These are phyloP conservation scores for Perizoma affinitatum DNA, from an alignment of 2,888 invertebrate genomes.

Conservation along the genomic window DNA sequence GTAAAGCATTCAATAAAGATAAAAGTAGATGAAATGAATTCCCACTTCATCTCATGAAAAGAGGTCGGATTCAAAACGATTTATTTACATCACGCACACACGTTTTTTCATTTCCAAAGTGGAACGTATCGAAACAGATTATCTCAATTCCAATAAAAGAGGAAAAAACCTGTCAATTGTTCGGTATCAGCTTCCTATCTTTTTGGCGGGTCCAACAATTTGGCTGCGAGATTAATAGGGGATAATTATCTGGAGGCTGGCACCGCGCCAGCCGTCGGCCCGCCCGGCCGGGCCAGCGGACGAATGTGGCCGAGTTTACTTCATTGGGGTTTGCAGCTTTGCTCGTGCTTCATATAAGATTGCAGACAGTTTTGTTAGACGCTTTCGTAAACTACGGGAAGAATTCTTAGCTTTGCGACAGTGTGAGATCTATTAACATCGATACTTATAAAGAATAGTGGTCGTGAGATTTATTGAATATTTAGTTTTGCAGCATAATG, in stretches of 20 bases:
- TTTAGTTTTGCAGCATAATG: too few relatives aligned
- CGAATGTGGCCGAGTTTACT: conserved; percentile 36
- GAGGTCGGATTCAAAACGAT: conserved; percentile 4
- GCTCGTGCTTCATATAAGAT: conserved; percentile 17
- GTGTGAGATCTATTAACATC: too few relatives aligned
- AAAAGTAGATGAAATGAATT: conserved; percentile 7
- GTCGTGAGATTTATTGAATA: too few relatives aligned
- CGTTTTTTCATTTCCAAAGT: conserved; percentile 11
- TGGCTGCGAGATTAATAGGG: conserved; percentile 66
- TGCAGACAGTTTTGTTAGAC: conserved; percentile 16
- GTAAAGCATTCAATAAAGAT: neutral
- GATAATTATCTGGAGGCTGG: conserved; percentile 67
- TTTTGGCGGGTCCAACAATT: conserved; percentile 59
- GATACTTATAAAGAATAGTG: too few relatives aligned
- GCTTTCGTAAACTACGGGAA: neutral
- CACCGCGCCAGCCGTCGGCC: conserved; percentile 47
- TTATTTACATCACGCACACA: conserved; percentile 14
- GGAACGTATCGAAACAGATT: conserved; percentile 16
- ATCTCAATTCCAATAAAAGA: conserved; percentile 26
- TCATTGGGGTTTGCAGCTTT: conserved; percentile 19
- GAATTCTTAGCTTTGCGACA: neutral
- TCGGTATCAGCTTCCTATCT: conserved; percentile 44
- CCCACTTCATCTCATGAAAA: conserved; percentile 3
- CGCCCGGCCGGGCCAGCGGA: conserved; percentile 11
- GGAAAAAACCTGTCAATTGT: conserved; percentile 35